phyloP scores from a whole-genome alignment of 23 tunicate genomes.

The Diplosoma virens region DNA sequence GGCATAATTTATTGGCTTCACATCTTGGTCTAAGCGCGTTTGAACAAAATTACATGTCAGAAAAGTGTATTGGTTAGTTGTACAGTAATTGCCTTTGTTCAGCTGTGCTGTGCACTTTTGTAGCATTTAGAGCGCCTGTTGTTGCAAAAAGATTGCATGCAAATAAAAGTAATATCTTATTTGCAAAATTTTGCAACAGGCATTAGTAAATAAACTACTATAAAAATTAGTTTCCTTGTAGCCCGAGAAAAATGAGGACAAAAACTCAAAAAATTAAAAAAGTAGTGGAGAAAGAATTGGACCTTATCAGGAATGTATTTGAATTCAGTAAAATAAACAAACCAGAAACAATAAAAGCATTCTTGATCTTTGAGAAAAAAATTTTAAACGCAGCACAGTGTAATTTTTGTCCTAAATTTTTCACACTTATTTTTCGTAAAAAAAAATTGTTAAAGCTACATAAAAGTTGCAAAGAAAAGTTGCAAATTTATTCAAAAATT shows the following conservation, averaged over 20 bases:
- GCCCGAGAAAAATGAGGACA: background rate
- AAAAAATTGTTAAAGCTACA: too few species aligned
- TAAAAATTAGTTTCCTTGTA: background rate
- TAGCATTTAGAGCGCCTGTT: too few species aligned
- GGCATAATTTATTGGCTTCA: background rate
- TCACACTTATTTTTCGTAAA: too few species aligned
- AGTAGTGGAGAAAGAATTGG: background rate
- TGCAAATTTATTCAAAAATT: too few species aligned
- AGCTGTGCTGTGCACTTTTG: background rate
- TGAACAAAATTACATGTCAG: background rate
- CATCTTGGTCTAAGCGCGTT: background rate
- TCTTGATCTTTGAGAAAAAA: too few species aligned
- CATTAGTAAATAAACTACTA: background rate
- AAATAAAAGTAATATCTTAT: background rate
- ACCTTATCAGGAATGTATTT: too few species aligned
- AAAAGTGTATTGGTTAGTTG: background rate
- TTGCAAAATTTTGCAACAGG: background rate
- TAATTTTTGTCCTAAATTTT: too few species aligned
- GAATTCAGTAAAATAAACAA: too few species aligned
- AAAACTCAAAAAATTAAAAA: background rate
- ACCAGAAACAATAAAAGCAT: too few species aligned
- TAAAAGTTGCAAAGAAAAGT: too few species aligned
- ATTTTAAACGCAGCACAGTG: too few species aligned
- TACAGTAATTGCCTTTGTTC: background rate
- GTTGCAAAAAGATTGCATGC: too few species aligned